These are phyloP conservation scores for Littorina saxatilis DNA, from an alignment of 1,140 invertebrate genomes.

Conservation along the genomic window DNA sequence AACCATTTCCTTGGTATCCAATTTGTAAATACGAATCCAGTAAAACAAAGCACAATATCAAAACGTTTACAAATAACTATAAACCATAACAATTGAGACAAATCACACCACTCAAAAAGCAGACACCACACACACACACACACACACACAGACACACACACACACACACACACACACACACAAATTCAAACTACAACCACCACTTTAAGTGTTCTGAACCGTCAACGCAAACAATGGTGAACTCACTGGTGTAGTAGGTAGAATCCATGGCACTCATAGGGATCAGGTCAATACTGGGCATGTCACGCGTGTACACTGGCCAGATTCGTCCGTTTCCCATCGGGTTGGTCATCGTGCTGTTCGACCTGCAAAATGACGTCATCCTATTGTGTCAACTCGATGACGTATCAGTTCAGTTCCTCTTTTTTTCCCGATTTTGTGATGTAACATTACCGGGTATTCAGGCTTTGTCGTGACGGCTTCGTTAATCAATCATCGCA, in stretches of 20 bases:
- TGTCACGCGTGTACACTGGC: not conserved
- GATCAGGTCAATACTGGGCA: not conserved
- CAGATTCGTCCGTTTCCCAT: conserved; percentile 1
- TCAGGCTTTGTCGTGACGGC: too few relatives aligned
- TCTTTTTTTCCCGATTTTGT: not conserved
- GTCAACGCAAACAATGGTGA: not conserved
- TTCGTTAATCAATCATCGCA: too few relatives aligned
- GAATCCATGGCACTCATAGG: not conserved
- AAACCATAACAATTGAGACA: too few relatives aligned
- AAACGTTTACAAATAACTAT: too few relatives aligned
- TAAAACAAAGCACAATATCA: too few relatives aligned
- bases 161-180: too few relatives aligned
- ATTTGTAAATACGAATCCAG: not conserved
- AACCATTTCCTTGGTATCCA: not conserved
- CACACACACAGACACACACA: too few relatives aligned
- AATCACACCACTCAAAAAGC: too few relatives aligned
- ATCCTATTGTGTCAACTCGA: not conserved
- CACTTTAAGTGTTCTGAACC: too few relatives aligned
- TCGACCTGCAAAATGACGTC: not conserved
- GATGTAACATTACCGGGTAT: too few relatives aligned
- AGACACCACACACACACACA: too few relatives aligned
- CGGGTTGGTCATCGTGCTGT: not conserved
- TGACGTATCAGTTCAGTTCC: not conserved
- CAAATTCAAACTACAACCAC: too few relatives aligned
- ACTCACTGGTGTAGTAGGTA: not conserved